These are phyloP conservation scores for Drosophila ezoana DNA, from an alignment of 2,888 invertebrate genomes.

Conservation along the genomic window DNA sequence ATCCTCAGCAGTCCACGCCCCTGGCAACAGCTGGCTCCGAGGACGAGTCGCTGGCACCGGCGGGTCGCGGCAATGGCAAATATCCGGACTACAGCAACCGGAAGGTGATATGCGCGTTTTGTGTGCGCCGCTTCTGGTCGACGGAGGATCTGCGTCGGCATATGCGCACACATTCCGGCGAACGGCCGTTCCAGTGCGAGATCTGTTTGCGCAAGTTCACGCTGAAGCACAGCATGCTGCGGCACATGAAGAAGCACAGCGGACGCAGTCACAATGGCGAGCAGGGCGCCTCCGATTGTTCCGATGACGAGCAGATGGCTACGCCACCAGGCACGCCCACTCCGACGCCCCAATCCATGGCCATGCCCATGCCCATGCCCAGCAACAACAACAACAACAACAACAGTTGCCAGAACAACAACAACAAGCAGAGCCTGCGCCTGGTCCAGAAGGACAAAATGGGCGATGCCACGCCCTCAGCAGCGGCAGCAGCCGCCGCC, in stretches of 20 bases:
- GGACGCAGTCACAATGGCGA: conserved; percentile 86
- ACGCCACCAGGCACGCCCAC: conserved; percentile 59
- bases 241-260: conserved; percentile 95
- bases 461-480: conserved; percentile 53
- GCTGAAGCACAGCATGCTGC: conserved; percentile 96
- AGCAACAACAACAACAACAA: conserved; percentile 43
- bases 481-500: conserved; percentile 67
- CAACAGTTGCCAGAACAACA: conserved; percentile 44
- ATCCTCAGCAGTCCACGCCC: neutral
- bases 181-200: conserved; percentile 96
- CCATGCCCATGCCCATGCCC: neutral
- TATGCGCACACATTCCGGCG: conserved; percentile 97
- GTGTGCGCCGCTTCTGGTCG: conserved; percentile 97
- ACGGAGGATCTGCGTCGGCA: conserved; percentile 96
- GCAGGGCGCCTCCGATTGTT: conserved; percentile 82
- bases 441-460: conserved; percentile 83
- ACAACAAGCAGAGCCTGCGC: conserved; percentile 61
- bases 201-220: conserved; percentile 95
- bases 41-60: conserved; percentile 84
- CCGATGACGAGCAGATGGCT: conserved; percentile 83
- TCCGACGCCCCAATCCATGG: conserved; percentile 19
- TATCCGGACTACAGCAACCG: conserved; percentile 95
- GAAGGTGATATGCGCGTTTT: conserved; percentile 96
- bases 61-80: conserved; percentile 86
- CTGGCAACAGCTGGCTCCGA: conserved; percentile 40